These are phyloP conservation scores for Idaea aversata DNA, from an alignment of 2,888 invertebrate genomes.

Conservation along the genomic window DNA sequence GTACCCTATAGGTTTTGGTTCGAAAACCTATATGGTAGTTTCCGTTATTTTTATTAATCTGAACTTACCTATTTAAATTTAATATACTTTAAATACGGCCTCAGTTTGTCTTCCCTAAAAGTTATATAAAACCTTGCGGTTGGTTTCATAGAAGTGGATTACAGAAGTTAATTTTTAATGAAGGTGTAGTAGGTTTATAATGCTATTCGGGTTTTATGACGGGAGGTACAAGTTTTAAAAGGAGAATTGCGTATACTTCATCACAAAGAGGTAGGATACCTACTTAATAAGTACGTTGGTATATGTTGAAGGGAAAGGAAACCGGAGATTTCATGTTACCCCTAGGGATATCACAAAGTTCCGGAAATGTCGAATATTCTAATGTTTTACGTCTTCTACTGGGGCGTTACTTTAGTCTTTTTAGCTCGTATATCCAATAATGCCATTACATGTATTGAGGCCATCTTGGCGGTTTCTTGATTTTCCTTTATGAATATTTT, in stretches of 20 bases:
- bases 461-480: no score
- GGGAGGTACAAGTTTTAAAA: not conserved
- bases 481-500: no score
- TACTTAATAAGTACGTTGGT: not conserved
- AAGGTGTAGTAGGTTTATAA: not conserved
- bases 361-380: not conserved
- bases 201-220: not conserved
- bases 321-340: not conserved
- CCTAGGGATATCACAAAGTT: constrained; percentile 1
- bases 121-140: not conserved
- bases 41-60: no score
- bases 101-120: not conserved
- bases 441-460: no score
- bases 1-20: no score
- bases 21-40: no score
- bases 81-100: not conserved
- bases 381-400: not conserved
- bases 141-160: not conserved
- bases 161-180: not conserved
- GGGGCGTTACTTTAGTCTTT: not conserved
- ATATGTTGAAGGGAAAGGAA: not conserved
- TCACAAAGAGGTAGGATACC: not conserved
- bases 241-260: not conserved
- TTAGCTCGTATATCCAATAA: not conserved
- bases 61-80: no score